A percentile compares a stretch with the other conserved stretches of the same genome.
phyloP scores from a whole-genome alignment of 2,113 vertebrate species.

The Haplotaxodon microlepis region DNA sequence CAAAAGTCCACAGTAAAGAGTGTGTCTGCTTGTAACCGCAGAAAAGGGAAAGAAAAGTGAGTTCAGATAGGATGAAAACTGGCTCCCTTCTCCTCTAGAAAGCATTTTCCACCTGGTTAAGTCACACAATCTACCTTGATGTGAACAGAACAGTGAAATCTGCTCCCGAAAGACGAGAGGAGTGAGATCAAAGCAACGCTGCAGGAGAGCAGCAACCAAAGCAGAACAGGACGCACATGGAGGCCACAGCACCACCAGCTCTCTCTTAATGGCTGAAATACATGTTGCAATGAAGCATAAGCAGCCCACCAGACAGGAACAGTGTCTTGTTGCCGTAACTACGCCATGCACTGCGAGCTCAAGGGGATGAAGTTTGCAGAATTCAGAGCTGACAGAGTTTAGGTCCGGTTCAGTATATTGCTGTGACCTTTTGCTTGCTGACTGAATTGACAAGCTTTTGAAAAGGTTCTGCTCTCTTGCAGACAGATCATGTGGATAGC shows the following conservation, averaged over 20 bases:
- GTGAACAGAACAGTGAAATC: slow-evolving; percentile 22
- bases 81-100: background rate
- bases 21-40: background rate
- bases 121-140: slow-evolving; percentile 14
- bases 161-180: slow-evolving; percentile 17
- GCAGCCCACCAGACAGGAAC: background rate
- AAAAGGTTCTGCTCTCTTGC: slow-evolving; percentile 25
- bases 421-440: slow-evolving; percentile 35
- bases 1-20: background rate
- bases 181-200: slow-evolving; percentile 43
- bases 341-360: background rate
- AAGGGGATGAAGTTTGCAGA: background rate
- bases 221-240: background rate
- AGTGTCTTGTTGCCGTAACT: background rate
- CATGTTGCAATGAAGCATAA: background rate
- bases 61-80: background rate
- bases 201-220: slow-evolving; percentile 12
- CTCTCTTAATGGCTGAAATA: background rate
- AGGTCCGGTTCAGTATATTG: background rate
- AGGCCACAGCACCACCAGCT: background rate
- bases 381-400: background rate
- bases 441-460: slow-evolving; percentile 32
- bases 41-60: background rate
- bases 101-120: slow-evolving; percentile 51
- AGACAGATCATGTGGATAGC: background rate